Base-by-base conservation (phyloP, 1,140 invertebrate species). In the Neuroterus valhalla region DNA sequence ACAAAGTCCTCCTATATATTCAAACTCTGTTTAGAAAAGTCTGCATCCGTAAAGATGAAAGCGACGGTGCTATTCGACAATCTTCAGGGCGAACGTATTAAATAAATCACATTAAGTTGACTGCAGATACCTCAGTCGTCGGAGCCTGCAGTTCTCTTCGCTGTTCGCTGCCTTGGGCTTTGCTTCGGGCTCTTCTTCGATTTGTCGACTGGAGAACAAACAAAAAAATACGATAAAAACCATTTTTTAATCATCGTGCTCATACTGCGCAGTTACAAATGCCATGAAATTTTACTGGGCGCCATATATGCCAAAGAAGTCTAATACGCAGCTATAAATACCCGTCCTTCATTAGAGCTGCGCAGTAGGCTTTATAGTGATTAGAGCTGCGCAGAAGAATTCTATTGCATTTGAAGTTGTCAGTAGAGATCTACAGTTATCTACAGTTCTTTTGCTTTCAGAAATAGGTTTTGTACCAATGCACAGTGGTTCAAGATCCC, bases 91-190 rank as follows among this genome's bases (percentile, higher is more conserved):
- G 31, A 62, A 62, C 31, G 31, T 31, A 31, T 62, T 62, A 62
- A 62, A 62, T 62, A 62, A 55, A 62, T 62, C 55, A 62, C 55
- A 62, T 62, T 38, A 38, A 38, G 23, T 38, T 23, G 6, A 26
- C 15, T n/a, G 17, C 46, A 48, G 15, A 26, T 62, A 15, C 17
- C 42, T 90, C 78, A 89, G 79, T 91, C 87, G 86, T 95, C 94
- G 44, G 91, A 92, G 69, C 94, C 94, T 42, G 91, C 92, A 19
- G 93, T 91, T 83, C 92, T 91, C 87, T 95, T 95, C 19, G 92
- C 91, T 90, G 94, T 95, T 81, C 94, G 92, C 85, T 94, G 91
- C 82, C 93, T 93, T 75, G 94, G 94, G 75, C 94, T 95, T 83
- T 94, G 93, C 82, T 92, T 92, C 19, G 92, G 89, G 44, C 89